Conservation (phyloP, 2,113 vertebrate species). For the Ploceus nigricollis region DNA sequence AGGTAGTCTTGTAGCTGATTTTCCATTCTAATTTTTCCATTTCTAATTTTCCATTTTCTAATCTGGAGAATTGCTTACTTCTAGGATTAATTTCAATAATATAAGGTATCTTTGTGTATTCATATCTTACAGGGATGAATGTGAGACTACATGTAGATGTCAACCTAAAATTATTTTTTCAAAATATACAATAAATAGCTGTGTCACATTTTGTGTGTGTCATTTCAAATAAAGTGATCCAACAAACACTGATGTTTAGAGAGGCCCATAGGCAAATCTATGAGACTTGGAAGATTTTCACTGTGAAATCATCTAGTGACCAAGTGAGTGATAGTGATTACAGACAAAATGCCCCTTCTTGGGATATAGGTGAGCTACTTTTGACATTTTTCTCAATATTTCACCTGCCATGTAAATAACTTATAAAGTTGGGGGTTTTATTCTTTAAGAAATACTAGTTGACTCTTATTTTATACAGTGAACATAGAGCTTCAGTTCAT, state of each 20-base stretch:
- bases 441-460: background rate
- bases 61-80: background rate
- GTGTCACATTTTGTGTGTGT: background rate
- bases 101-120: background rate
- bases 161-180: background rate
- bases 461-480: background rate
- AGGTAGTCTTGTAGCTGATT: background rate
- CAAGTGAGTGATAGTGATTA: background rate
- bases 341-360: background rate
- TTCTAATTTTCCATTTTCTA: background rate
- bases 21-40: background rate
- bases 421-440: rapidly evolving
- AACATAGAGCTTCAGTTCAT: background rate
- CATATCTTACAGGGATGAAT: background rate
- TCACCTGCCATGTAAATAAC: background rate
- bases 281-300: background rate
- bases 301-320: background rate
- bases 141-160: background rate
- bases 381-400: background rate
- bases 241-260: background rate
- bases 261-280: background rate
- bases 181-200: background rate
- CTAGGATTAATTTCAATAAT: background rate
- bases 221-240: background rate
- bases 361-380: background rate